phyloP scores from a whole-genome alignment of 1,140 invertebrate species.

The Calycopis cecrops region DNA sequence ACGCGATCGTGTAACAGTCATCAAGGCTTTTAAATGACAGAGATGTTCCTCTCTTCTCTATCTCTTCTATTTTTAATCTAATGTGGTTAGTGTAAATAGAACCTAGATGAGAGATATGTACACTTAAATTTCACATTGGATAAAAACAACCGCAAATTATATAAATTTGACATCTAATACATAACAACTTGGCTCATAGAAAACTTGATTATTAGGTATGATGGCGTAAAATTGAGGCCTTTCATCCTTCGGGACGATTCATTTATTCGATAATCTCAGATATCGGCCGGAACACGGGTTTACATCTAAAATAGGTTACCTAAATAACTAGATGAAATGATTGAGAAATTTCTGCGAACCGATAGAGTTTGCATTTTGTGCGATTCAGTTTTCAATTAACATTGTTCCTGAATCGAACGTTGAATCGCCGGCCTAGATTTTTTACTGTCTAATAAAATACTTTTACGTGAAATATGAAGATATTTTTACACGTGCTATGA shows the following conservation, averaged over 20 bases:
- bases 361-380: conserved; percentile 51
- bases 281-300: conserved; percentile 36
- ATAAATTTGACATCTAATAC: neutral
- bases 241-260: conserved; percentile 8
- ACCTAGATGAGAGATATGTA: too few relatives aligned
- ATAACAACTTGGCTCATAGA: neutral
- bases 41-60: too few relatives aligned
- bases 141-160: too few relatives aligned
- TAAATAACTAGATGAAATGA: conserved; percentile 60
- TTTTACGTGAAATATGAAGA: neutral
- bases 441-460: conserved; percentile 9
- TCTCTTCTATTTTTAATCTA: too few relatives aligned
- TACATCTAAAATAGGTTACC: conserved; percentile 54
- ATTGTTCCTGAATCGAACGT: conserved; percentile 33
- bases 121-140: too few relatives aligned
- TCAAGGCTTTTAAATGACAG: too few relatives aligned
- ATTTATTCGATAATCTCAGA: conserved; percentile 45
- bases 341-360: conserved; percentile 43
- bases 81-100: too few relatives aligned
- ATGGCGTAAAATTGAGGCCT: conserved; percentile 1
- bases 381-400: conserved; percentile 63
- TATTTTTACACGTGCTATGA: conserved; percentile 3
- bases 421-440: conserved; percentile 25
- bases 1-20: too few relatives aligned
- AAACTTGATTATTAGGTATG: neutral